Percentiles rank a stretch among this genome's conserved stretches.
Conservation (phyloP, 2,888 invertebrate genomes). For the Tetheella fluctuosa region DNA sequence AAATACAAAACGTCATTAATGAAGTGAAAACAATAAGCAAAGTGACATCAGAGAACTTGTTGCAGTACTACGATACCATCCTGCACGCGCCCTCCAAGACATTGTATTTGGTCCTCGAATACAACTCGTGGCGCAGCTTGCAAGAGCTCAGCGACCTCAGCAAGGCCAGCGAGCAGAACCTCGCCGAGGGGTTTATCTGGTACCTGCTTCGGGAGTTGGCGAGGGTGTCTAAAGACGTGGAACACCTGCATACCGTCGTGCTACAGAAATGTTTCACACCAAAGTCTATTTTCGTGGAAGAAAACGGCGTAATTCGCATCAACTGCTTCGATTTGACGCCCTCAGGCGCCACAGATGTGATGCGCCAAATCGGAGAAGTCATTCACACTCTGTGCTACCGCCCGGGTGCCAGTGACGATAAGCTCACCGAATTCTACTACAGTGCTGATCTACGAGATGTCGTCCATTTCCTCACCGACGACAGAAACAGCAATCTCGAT, state of each 20-base stretch:
- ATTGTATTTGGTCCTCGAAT: constrained; percentile 77
- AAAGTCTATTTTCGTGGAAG: constrained; percentile 64
- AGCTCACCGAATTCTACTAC: constrained; percentile 57
- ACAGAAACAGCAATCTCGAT: constrained; percentile 56
- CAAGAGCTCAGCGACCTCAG: constrained; percentile 63
- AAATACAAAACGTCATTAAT: constrained; percentile 71
- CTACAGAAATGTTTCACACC: constrained; percentile 62
- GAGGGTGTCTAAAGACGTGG: constrained; percentile 58
- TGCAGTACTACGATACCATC: constrained; percentile 76
- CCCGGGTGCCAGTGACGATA: constrained; percentile 37
- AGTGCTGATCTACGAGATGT: constrained; percentile 72
- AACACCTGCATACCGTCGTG: constrained; percentile 53
- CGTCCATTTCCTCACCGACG: constrained; percentile 63
- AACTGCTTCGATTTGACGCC: constrained; percentile 67
- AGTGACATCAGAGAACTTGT: constrained; percentile 61
- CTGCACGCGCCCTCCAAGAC: constrained; percentile 76
- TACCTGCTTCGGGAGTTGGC: constrained; percentile 68
- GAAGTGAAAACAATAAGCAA: constrained; percentile 75
- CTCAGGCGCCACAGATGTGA: constrained; percentile 34
- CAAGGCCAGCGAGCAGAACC: constrained; percentile 57
- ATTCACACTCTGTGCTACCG: constrained; percentile 55
- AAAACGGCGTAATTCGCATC: constrained; percentile 64
- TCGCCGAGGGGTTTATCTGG: constrained; percentile 75
- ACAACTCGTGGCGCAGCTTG: constrained; percentile 68
- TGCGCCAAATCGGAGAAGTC: constrained; percentile 66